A percentile compares a stretch with the other conserved stretches of the same genome.
Conservation (phyloP, 2,113 vertebrate genomes). For the Xenopus borealis region DNA sequence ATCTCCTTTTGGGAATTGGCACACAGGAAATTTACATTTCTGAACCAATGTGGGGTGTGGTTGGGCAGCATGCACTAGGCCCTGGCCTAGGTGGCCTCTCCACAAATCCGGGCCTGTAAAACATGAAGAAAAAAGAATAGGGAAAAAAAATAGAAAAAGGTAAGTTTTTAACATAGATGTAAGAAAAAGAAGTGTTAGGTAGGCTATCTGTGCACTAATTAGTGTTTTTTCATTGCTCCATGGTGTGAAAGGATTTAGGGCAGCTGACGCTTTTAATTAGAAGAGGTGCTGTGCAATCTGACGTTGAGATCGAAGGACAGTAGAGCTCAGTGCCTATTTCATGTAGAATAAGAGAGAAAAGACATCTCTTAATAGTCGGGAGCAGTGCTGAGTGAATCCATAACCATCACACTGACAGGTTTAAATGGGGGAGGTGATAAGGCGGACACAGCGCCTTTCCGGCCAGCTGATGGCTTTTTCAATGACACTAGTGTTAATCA, state of each 20-base stretch:
- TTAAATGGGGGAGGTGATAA: slow-evolving; percentile 24
- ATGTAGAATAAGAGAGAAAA: slow-evolving; percentile 16
- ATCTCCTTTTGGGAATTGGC: too few species aligned
- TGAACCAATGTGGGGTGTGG: too few species aligned
- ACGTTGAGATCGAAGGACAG: slow-evolving; percentile 8
- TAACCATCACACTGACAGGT: slow-evolving; percentile 34
- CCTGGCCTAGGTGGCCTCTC: too few species aligned
- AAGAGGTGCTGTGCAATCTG: slow-evolving; percentile 26
- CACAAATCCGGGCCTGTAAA: too few species aligned
- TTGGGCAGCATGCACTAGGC: too few species aligned
- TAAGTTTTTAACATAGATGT: too few species aligned
- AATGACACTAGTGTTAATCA: slow-evolving; percentile 36
- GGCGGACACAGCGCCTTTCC: slow-evolving; percentile 4
- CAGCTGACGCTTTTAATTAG: slow-evolving; percentile 17
- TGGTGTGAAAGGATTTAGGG: neutral
- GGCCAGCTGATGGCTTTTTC: slow-evolving; percentile 30
- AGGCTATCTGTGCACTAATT: neutral
- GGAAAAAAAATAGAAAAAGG: too few species aligned
- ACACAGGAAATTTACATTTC: too few species aligned
- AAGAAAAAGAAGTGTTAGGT: neutral
- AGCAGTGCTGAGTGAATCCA: slow-evolving; percentile 12
- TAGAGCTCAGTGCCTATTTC: slow-evolving; percentile 18
- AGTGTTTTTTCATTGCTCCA: neutral
- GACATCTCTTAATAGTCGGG: slow-evolving; percentile 10
- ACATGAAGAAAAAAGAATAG: too few species aligned